Evolutionary conservation across 2,888 invertebrate genomes (phyloP), one percentile per base, ranked within the genome.

Genomic region (Megalurothrips usitatus): DNA sequence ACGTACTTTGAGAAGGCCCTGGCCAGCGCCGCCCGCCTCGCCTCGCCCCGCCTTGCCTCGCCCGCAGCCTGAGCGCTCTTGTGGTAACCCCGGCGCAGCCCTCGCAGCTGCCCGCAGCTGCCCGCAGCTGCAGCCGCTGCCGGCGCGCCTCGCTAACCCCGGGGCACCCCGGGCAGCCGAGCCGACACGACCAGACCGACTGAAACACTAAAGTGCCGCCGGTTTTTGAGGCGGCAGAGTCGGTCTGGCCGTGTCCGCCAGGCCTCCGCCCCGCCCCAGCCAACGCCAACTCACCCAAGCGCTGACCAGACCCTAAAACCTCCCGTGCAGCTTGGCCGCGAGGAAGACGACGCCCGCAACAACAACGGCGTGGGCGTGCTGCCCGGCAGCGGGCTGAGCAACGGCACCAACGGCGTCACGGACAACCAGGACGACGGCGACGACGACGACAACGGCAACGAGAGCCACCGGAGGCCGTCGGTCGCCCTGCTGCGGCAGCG

Each of bases 401-500:
- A 58, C 58, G 23, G 68, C 68, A 12, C 23, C 23, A n/a, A 68
- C 68, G 23, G 23, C 68, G 4, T 52, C 58, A 58, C 58, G 14
- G 68, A 26, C 68, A 26, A 75, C 68, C 23, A 8, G 4, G 68
- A 75, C 11, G 26, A 75, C 68, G 68, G 11, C 23, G 68, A 75
- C 23, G 68, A 26, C 26, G 68, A 75, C 68, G 23, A 75, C 68
- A 26, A 26, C 26, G 26, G 26, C 68, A 26, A 75, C 23, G 68
- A 75, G 11, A 23, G 12, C 68, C 68, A 75, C 68, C 68, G 68
- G 11, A 23, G 68, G 68, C 68, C 68, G 68, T 75, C 68, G 23
- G 68, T 75, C 23, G 68, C 68, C 23, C 68, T 75, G 68, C 68
- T 75, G 11, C 68, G 68, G 23, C 68, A 75, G 68, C 68, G 68